A percentile compares a stretch with the other conserved stretches of the same genome.
phyloP scores from a whole-genome alignment of 2,888 invertebrate species.

The Vannuccia rotundouncinata region DNA sequence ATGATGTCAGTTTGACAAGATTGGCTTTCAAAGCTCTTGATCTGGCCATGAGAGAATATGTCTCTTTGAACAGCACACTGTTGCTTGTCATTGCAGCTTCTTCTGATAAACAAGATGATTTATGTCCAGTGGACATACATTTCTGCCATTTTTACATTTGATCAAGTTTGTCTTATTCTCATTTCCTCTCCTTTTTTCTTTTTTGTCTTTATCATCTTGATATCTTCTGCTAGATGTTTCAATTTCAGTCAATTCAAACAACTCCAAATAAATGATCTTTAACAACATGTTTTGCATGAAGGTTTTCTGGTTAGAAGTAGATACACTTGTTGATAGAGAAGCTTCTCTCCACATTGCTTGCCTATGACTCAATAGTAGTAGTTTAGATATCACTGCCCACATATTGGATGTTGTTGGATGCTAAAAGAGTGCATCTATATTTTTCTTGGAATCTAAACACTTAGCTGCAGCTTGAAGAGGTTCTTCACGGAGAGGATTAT shows the following conservation, averaged over 20 bases:
- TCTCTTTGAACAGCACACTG: not conserved
- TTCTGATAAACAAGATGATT: not conserved
- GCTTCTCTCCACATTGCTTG: too few relatives aligned
- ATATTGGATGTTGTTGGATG: too few relatives aligned
- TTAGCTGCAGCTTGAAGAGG: slow-evolving; percentile 21
- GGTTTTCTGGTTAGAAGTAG: too few relatives aligned
- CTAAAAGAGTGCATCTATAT: slow-evolving; percentile 7
- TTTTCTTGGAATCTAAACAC: not conserved
- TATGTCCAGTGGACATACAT: too few relatives aligned
- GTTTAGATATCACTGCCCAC: too few relatives aligned
- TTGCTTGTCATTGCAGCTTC: not conserved
- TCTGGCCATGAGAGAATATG: not conserved
- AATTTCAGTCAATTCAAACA: not conserved
- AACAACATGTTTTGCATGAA: too few relatives aligned
- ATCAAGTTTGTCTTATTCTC: not conserved
- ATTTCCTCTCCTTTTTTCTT: not conserved
- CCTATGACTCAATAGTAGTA: too few relatives aligned
- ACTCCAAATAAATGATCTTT: too few relatives aligned
- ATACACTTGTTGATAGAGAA: too few relatives aligned
- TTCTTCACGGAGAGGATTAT: not conserved
- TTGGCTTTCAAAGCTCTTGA: not conserved
- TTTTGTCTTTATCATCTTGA: not conserved
- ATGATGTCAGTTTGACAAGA: not conserved
- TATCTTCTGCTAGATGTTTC: not conserved
- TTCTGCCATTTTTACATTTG: too few relatives aligned